Evolutionary conservation across 2,113 vertebrate genomes (phyloP).

Genomic region (Heterocephalus glaber): DNA sequence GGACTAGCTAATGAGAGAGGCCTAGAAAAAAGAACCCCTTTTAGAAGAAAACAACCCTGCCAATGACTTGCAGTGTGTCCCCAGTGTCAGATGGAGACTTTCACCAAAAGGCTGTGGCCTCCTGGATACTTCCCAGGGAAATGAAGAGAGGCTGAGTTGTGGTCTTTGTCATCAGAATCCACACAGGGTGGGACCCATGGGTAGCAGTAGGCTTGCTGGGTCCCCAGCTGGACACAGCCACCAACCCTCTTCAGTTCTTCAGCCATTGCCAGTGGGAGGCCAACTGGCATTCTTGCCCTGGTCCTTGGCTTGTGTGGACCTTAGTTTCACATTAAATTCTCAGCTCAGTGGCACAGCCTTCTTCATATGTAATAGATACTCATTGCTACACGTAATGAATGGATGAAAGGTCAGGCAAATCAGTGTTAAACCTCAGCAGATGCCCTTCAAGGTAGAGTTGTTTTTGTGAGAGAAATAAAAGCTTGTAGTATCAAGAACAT

Average conservation of each 20-base stretch:
- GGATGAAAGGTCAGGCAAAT: not conserved
- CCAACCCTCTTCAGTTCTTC: not conserved
- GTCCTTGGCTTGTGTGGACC: not conserved
- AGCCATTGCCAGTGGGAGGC: accelerated
- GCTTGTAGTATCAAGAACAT: not conserved
- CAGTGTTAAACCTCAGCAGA: not conserved
- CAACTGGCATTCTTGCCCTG: not conserved
- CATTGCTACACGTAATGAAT: not conserved
- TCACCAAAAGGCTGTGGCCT: accelerated
- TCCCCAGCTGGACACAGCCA: too few relatives aligned
- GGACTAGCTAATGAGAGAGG: not conserved
- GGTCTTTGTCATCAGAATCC: not conserved
- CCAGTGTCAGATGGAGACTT: not conserved
- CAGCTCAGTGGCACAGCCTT: not conserved
- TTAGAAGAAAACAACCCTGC: not conserved
- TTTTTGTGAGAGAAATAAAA: not conserved
- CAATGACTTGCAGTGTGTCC: not conserved
- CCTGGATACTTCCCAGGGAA: not conserved
- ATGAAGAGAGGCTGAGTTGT: not conserved
- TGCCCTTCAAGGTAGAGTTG: not conserved
- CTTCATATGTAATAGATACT: not conserved
- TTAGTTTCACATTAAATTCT: not conserved
- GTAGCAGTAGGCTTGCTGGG: not conserved
- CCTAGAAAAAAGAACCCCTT: too few relatives aligned
- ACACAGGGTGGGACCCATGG: accelerated